phyloP scores from a whole-genome alignment of 2,888 invertebrate species.

The Laspeyria flexula region DNA sequence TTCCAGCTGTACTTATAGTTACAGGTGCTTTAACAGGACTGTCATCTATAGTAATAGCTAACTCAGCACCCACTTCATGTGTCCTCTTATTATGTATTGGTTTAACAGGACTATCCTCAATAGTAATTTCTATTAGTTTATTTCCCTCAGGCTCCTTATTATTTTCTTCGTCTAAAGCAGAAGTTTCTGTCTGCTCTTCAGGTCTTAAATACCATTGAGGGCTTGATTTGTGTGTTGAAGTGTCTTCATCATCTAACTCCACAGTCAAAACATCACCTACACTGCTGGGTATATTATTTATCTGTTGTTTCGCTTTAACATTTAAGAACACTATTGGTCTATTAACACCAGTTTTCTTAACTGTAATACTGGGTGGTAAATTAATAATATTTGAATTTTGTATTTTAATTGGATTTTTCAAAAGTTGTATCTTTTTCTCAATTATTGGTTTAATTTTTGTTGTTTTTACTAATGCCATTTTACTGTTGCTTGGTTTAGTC shows the following conservation, averaged over 20 bases:
- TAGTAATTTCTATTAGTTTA: constrained; percentile 72
- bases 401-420: constrained; percentile 41
- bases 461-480: constrained; percentile 39
- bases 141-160: constrained; percentile 67
- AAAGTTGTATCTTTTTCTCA: not conserved
- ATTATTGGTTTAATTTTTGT: constrained; percentile 15
- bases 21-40: constrained; percentile 64
- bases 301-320: constrained; percentile 31
- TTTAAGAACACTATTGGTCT: constrained; percentile 33
- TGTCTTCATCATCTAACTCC: constrained; percentile 75
- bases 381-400: constrained; percentile 45
- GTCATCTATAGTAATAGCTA: constrained; percentile 76
- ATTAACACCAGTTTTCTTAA: constrained; percentile 52
- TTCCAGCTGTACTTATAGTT: constrained; percentile 29
- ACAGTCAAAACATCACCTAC: constrained; percentile 59
- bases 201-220: constrained; percentile 78
- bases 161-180: constrained; percentile 58
- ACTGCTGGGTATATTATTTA: constrained; percentile 15
- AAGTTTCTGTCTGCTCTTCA: constrained; percentile 57
- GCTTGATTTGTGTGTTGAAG: constrained; percentile 39
- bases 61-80: constrained; percentile 55
- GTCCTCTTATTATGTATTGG: constrained; percentile 51
- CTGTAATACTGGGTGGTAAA: constrained; percentile 69
- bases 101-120: constrained; percentile 79
- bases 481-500: constrained; percentile 39